phyloP scores from a whole-genome alignment of 2,113 vertebrate genomes.

The Onychostoma macrolepis region DNA sequence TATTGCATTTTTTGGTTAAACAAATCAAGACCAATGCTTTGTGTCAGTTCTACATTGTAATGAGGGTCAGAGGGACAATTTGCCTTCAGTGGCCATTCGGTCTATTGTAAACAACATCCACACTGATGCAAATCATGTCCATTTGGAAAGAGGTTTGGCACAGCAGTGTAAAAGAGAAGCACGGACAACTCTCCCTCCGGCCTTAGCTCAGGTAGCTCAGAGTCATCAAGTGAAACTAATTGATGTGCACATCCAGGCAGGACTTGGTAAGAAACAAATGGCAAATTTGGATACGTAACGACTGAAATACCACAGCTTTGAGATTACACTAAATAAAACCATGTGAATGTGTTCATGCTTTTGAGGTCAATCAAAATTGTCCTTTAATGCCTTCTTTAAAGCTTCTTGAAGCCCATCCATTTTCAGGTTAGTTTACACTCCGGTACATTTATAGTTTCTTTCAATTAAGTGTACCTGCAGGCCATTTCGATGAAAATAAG shows the following conservation, averaged over 20 bases:
- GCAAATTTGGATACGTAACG: slow-evolving; percentile 33
- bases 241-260: slow-evolving; percentile 2
- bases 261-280: slow-evolving; percentile 3
- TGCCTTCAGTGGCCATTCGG: slow-evolving; percentile 51
- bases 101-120: slow-evolving; percentile 66
- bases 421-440: neutral
- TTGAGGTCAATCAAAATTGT: neutral
- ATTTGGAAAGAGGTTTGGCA: slow-evolving; percentile 57
- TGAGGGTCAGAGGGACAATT: slow-evolving; percentile 58
- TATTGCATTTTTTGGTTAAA: slow-evolving; percentile 58
- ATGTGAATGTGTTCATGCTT: neutral
- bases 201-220: slow-evolving; percentile 19
- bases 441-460: neutral
- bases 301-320: slow-evolving; percentile 21
- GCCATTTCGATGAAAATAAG: slow-evolving; percentile 40
- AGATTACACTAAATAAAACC: neutral
- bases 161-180: slow-evolving; percentile 52
- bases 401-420: neutral
- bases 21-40: slow-evolving; percentile 61
- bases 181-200: slow-evolving; percentile 34
- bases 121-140: slow-evolving; percentile 71
- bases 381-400: neutral
- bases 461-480: slow-evolving; percentile 5
- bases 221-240: slow-evolving; percentile 20
- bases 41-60: slow-evolving; percentile 52